Percentiles rank a stretch among this genome's conserved stretches.
phyloP scores from a whole-genome alignment of 2,888 invertebrate species.

The Panzeria rudis region DNA sequence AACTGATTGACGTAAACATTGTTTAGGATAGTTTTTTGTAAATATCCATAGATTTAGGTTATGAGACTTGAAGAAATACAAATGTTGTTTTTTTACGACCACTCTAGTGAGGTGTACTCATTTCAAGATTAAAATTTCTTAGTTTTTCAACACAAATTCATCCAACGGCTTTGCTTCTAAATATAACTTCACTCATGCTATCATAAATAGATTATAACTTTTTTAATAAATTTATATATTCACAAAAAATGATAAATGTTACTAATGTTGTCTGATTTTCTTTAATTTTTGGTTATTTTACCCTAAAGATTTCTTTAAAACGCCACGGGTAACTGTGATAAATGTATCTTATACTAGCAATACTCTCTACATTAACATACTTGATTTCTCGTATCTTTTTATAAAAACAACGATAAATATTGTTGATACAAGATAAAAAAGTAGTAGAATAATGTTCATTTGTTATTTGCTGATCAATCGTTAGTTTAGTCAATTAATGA shows the following conservation, averaged over 20 bases:
- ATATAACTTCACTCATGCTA: too few relatives aligned
- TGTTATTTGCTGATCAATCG: slow-evolving; percentile 51
- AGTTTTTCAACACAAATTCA: background rate
- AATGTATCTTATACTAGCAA: slow-evolving; percentile 35
- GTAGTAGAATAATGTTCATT: slow-evolving; percentile 41
- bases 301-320: slow-evolving; percentile 20
- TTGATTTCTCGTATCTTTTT: background rate
- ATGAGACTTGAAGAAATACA: too few relatives aligned
- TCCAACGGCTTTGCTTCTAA: background rate
- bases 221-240: background rate
- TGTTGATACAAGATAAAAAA: background rate
- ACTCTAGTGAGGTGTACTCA: too few relatives aligned
- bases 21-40: too few relatives aligned
- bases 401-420: background rate
- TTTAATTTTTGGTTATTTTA: slow-evolving; percentile 26
- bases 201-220: background rate
- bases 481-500: slow-evolving; percentile 44
- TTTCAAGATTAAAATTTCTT: too few relatives aligned
- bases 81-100: too few relatives aligned
- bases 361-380: slow-evolving; percentile 13
- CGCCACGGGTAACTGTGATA: slow-evolving; percentile 45
- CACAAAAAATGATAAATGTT: slow-evolving; percentile 5
- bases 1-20: too few relatives aligned
- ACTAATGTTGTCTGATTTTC: slow-evolving; percentile 9
- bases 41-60: too few relatives aligned